phyloP scores from a whole-genome alignment of 1,140 invertebrate species.

The Lepidurus couesii region DNA sequence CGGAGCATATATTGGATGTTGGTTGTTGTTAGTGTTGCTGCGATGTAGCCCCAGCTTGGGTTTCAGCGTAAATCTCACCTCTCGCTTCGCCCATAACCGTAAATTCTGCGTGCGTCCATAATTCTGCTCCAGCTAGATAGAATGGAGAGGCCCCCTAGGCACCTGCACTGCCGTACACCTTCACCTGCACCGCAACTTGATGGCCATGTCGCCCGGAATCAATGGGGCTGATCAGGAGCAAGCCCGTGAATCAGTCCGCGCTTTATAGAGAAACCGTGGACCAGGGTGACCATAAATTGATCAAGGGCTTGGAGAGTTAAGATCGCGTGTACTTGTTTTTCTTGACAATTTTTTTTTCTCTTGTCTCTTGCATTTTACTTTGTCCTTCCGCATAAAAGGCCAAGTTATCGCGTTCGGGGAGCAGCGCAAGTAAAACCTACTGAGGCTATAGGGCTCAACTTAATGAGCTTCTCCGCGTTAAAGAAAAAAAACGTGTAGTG shows the following conservation, averaged over 20 bases:
- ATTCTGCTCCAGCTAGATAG: slow-evolving; percentile 14
- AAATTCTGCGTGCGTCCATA: slow-evolving; percentile 7
- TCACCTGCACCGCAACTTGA: slow-evolving; percentile 17
- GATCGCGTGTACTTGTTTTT: background rate
- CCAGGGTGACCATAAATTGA: slow-evolving; percentile 17
- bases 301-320: slow-evolving; percentile 6
- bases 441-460: too few relatives aligned
- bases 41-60: background rate
- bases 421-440: too few relatives aligned
- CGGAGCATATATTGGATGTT: slow-evolving; percentile 19
- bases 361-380: background rate
- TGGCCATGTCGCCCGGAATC: slow-evolving; percentile 15
- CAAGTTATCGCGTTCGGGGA: too few relatives aligned
- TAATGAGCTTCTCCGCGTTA: too few relatives aligned
- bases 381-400: background rate
- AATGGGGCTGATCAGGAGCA: slow-evolving; percentile 9
- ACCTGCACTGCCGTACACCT: slow-evolving; percentile 17
- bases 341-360: background rate
- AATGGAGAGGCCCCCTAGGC: slow-evolving; percentile 20
- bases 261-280: slow-evolving; percentile 10
- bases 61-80: slow-evolving; percentile 14
- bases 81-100: slow-evolving; percentile 16
- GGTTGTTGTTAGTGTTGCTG: background rate
- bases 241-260: slow-evolving; percentile 10
- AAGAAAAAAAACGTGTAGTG: too few relatives aligned